Evolutionary conservation across 2,797 vertebrate species (phyloP).

Genomic region (Accipiter fasciatus): DNA sequence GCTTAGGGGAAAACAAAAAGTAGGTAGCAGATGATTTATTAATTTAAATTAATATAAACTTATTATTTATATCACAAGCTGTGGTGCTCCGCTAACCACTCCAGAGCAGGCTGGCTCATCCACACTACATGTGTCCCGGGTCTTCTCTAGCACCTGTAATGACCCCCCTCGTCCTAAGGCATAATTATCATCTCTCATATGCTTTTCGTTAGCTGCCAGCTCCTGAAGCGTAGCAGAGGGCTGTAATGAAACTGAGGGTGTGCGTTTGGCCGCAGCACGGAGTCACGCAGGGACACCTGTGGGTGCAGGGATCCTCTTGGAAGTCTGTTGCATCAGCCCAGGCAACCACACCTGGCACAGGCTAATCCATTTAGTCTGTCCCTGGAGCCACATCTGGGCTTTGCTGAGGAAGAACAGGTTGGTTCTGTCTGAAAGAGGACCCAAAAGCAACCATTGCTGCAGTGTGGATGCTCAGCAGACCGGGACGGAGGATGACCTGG

Average conservation of each 20-base stretch:
- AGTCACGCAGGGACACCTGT: background rate
- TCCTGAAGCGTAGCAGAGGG: background rate
- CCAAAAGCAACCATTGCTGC: background rate
- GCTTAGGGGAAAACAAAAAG: background rate
- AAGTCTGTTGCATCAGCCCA: background rate
- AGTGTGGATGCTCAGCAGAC: background rate
- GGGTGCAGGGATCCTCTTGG: background rate
- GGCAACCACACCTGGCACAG: background rate
- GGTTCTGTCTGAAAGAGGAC: background rate
- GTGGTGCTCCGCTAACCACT: background rate
- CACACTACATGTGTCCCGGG: background rate
- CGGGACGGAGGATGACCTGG: background rate
- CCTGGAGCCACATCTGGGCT: background rate
- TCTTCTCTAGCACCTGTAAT: background rate
- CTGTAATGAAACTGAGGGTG: background rate
- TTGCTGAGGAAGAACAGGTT: background rate
- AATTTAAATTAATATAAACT: background rate
- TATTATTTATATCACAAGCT: background rate
- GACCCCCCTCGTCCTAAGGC: background rate
- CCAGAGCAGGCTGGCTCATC: background rate
- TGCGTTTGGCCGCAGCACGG: background rate
- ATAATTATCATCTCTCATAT: background rate
- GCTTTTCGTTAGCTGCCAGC: background rate
- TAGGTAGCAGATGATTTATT: background rate
- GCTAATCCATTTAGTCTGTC: background rate